Percentiles rank a stretch among this genome's conserved stretches.
Evolutionary conservation across 2,888 invertebrate genomes (phyloP).

Genomic region (Apodemia hepburni): DNA sequence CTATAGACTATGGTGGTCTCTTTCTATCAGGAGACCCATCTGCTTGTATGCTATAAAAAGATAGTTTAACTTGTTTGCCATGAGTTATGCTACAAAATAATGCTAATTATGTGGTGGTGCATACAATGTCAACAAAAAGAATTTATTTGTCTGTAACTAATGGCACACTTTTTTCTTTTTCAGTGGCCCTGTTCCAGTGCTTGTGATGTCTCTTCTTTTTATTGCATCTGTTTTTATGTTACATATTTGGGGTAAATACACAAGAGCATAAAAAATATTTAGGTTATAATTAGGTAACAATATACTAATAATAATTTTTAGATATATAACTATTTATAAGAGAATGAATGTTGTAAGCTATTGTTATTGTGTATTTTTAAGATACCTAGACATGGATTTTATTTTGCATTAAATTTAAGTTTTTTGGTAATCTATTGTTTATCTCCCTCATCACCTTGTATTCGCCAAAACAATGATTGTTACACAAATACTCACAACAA

Average conservation of each 20-base stretch:
- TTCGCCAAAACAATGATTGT: too few species aligned
- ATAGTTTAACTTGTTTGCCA: too few species aligned
- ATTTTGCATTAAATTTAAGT: slow-evolving; percentile 20
- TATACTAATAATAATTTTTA: slow-evolving; percentile 5
- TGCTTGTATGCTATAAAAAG: too few species aligned
- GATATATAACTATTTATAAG: slow-evolving; percentile 20
- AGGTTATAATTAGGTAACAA: slow-evolving; percentile 14
- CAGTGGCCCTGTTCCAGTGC: slow-evolving; percentile 99
- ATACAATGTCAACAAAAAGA: too few species aligned
- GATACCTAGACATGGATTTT: slow-evolving; percentile 17
- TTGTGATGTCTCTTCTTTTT: slow-evolving; percentile 99
- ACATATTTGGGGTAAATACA: slow-evolving; percentile 99
- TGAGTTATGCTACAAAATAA: too few species aligned
- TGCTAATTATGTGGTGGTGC: too few species aligned
- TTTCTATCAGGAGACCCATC: too few species aligned
- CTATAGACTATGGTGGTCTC: too few species aligned
- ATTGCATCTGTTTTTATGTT: slow-evolving; percentile 99
- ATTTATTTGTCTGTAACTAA: too few species aligned
- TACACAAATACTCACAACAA: too few species aligned
- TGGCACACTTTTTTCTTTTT: slow-evolving; percentile 44
- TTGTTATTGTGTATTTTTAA: slow-evolving; percentile 21
- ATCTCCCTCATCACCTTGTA: background rate
- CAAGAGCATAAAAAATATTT: slow-evolving; percentile 81
- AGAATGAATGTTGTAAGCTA: slow-evolving; percentile 31
- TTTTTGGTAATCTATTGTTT: slow-evolving; percentile 23